These are phyloP conservation scores for Rhinolophus ferrumequinum DNA, from an alignment of 2,113 vertebrate species.

Conservation along the genomic window DNA sequence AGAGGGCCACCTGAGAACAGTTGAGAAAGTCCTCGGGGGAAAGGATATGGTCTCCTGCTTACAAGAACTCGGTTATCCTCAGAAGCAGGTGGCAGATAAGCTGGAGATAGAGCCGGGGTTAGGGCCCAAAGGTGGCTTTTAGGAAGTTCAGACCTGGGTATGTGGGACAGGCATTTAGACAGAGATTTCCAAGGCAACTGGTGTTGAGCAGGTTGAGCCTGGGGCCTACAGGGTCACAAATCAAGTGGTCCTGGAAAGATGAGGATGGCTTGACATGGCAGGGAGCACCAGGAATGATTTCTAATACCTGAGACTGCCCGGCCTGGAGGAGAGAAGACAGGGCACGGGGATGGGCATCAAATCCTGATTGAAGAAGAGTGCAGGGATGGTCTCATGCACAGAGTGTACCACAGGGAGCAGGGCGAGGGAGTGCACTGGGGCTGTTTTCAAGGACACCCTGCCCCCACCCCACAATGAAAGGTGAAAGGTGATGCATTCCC, in stretches of 20 bases:
- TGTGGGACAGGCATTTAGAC: neutral
- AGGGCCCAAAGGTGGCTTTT: neutral
- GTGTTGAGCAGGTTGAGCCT: neutral
- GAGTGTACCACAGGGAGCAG: neutral
- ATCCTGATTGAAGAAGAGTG: neutral
- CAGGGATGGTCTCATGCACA: neutral
- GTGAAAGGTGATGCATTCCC: neutral
- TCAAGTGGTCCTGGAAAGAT: neutral
- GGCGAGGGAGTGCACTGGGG: neutral
- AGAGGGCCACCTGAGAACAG: neutral
- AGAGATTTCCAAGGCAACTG: neutral
- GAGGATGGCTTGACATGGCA: neutral
- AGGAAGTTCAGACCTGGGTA: neutral
- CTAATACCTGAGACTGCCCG: neutral
- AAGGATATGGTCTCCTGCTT: neutral
- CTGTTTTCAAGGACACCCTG: neutral
- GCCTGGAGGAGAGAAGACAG: neutral
- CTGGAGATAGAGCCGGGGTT: neutral
- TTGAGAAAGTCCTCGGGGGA: neutral
- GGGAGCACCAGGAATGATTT: neutral
- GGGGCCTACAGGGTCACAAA: neutral
- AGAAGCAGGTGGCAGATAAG: constrained; percentile 1
- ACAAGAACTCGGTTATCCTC: neutral
- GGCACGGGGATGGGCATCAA: neutral
- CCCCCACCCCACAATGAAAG: neutral